Conservation (phyloP, 2,797 vertebrate genomes). For the Melanotaenia parkinsoni region DNA sequence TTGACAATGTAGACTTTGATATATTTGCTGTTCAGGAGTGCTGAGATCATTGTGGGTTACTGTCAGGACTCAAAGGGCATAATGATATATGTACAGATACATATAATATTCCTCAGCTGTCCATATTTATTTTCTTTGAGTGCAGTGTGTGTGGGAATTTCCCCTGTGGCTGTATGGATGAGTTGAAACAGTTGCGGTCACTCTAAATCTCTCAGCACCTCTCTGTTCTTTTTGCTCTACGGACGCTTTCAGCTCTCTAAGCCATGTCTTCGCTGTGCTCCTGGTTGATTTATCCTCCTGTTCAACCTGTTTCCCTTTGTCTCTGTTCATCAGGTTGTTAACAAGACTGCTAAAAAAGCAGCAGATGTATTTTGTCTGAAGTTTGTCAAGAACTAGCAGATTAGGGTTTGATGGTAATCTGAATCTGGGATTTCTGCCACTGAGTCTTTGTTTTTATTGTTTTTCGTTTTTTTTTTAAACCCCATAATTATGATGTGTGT, state of each 20-base stretch:
- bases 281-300: slow-evolving; percentile 37
- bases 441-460: slow-evolving; percentile 45
- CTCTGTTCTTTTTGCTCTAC: slow-evolving; percentile 27
- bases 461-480: slow-evolving; percentile 13
- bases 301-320: background rate
- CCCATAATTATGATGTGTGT: slow-evolving; percentile 49
- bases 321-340: slow-evolving; percentile 22
- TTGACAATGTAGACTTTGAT: slow-evolving; percentile 14
- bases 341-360: slow-evolving; percentile 2
- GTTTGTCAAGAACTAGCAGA: slow-evolving; percentile 34
- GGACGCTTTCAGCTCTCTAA: slow-evolving; percentile 44
- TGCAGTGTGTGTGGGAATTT: slow-evolving; percentile 38
- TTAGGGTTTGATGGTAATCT: slow-evolving; percentile 38
- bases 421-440: slow-evolving; percentile 47
- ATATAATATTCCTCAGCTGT: slow-evolving; percentile 1
- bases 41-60: slow-evolving; percentile 25
- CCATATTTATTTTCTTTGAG: slow-evolving; percentile 24
- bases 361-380: slow-evolving; percentile 15
- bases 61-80: too few species aligned
- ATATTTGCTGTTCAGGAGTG: background rate
- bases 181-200: slow-evolving; percentile 51
- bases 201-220: slow-evolving; percentile 53
- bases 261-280: slow-evolving; percentile 11
- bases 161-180: slow-evolving; percentile 43
- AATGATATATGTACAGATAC: background rate